Conservation (phyloP, 23 tunicate species). For the Clavelina lepadiformis region DNA sequence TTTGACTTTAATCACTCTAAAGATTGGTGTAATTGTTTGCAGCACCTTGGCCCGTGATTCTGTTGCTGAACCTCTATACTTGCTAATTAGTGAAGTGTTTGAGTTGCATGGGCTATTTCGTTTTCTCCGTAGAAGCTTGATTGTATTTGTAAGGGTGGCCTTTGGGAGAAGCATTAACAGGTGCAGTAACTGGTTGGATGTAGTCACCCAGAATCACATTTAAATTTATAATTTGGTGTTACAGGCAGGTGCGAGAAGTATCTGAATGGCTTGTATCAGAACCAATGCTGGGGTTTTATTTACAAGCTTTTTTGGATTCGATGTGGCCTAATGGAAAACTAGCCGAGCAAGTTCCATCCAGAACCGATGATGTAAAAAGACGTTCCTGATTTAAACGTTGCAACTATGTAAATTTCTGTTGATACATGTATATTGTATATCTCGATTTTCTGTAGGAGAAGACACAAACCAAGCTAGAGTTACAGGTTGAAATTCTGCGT, state of each 20-base stretch:
- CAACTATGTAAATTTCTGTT: background rate
- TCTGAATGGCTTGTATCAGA: constrained; percentile 81
- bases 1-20: too few species aligned
- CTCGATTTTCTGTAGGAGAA: constrained; percentile 35
- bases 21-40: too few species aligned
- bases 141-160: constrained; percentile 84
- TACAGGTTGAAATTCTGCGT: constrained; percentile 54
- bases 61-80: constrained; percentile 73
- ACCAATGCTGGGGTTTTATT: constrained; percentile 69
- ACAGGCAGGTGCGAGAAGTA: constrained; percentile 79
- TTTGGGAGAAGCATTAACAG: constrained; percentile 90
- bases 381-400: background rate
- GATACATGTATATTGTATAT: background rate
- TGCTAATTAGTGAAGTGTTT: constrained; percentile 71
- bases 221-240: background rate
- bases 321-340: constrained; percentile 92
- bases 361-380: constrained; percentile 45
- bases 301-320: constrained; percentile 72
- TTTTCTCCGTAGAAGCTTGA: constrained; percentile 57
- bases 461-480: constrained; percentile 61
- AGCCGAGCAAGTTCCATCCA: constrained; percentile 4
- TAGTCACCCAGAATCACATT: background rate
- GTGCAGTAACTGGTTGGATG: constrained; percentile 5
- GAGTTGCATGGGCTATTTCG: constrained; percentile 86
- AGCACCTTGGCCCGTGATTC: constrained; percentile 55